Base-by-base conservation (phyloP, 1,140 invertebrate genomes). In the Bombus confusus region DNA sequence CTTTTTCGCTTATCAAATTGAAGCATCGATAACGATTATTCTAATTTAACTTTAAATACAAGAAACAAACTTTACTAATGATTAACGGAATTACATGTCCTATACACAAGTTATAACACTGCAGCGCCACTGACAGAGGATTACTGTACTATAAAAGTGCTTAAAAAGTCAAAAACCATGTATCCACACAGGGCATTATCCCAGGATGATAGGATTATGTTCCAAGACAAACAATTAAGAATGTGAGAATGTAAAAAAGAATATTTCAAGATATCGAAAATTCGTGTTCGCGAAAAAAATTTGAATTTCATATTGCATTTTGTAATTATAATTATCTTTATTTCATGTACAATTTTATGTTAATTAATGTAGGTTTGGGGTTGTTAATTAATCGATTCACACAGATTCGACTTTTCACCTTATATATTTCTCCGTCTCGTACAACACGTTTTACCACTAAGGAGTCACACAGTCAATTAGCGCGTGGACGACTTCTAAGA, bases 321-420 rank as follows among this genome's bases (percentile, higher is more conserved):
- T 59, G 13, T 57, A 76, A 37, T 52, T 34, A 34, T 59, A 76
- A 37, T 34, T 57, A 59, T 52, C 3, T 76, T 76, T 76, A 76
- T 76, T 76, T 76, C 73, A 52, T 76, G 15, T 76, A 76, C 74
- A 76, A 37, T 59, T 59, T 52, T n/a, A n/a, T n/a, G n/a, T n/a
- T n/a, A n/a, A n/a, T n/a, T n/a, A n/a, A n/a, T n/a, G n/a, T n/a
- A n/a, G n/a, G n/a, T n/a, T n/a, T n/a, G n/a, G n/a, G n/a, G n/a
- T n/a, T n/a, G n/a, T n/a, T n/a, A n/a, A n/a, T n/a, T n/a, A n/a
- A n/a, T n/a, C n/a, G n/a, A n/a, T n/a, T n/a, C n/a, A n/a, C n/a
- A n/a, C n/a, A n/a, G n/a, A n/a, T n/a, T n/a, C n/a, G n/a, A n/a
- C n/a, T n/a, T n/a, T n/a, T n/a, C n/a, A n/a, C n/a, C n/a, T n/a